Base-by-base conservation (phyloP, 2,113 vertebrate genomes). In the Bubo blakistoni region DNA sequence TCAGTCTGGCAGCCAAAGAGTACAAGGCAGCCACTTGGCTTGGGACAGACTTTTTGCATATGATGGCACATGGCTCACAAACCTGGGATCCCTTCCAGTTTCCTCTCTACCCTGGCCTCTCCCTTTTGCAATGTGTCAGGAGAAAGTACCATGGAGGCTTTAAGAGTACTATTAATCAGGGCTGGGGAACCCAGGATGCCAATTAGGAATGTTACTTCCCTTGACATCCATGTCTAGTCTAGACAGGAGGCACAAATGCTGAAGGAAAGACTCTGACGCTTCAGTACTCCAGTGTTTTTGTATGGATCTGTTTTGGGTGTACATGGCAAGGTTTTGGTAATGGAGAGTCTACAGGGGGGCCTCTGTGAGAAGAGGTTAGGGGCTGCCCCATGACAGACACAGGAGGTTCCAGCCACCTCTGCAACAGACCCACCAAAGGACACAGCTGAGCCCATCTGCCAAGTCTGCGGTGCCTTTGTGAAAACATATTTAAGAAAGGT, bases 381-480 rank as follows among this genome's bases (percentile, higher is more conserved):
- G 67, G 16, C 8, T 74, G 26, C 21, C 54, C n/a, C 21, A 34
- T 46, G 52, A 13, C 16, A 62, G 61, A 27, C 42, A 61, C 17
- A 18, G 52, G 12, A 85, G 32, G 36, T 58, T 58, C 58, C 66
- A 61, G 46, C 16, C 69, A 81, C 46, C n/a, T 61, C n/a, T 81
- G 54, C 47, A 92, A 32, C 2, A 1, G n/a, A n/a, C 34, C 66
- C 67, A 54, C 36, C 10, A 20, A 34, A 73, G 46, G n/a, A 52
- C 18, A 44, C 6, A 81, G 54, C 19, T 61, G 20, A 81, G 54
- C n/a, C 21, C 40, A 69, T 36, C 15, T 36, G 26, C n/a, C 47
- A 55, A 32, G n/a, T 13, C 10, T 11, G 8, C 7, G 10, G n/a
- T 0, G 0, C 16, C n/a, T 76, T 69, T 32, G 55, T 44, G 30